These are phyloP conservation scores for Agelastica alni DNA, from an alignment of 2,888 invertebrate species.

Conservation along the genomic window DNA sequence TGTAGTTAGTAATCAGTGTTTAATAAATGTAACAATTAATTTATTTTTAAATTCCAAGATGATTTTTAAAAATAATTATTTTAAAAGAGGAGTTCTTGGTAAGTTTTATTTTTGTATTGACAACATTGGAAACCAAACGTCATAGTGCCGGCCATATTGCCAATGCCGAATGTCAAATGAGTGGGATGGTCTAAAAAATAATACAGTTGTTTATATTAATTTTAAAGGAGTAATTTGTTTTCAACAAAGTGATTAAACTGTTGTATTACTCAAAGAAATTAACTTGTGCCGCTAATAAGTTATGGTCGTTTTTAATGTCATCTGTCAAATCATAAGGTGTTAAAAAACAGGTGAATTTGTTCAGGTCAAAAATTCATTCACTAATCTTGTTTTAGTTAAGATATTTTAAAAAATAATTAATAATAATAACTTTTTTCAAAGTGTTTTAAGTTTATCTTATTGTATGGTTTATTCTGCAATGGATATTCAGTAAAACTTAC, in stretches of 20 bases:
- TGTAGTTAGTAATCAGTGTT: too few relatives aligned
- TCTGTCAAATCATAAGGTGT: constrained; percentile 46
- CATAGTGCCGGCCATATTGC: constrained; percentile 51
- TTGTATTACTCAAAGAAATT: constrained; percentile 20
- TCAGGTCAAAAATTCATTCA: constrained; percentile 12
- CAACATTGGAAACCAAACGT: too few relatives aligned
- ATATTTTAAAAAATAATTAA: not conserved
- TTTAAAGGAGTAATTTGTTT: constrained; percentile 4
- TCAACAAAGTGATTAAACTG: not conserved
- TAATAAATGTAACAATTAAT: too few relatives aligned
- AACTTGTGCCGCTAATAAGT: constrained; percentile 12
- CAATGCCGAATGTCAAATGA: constrained; percentile 46
- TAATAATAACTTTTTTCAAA: not conserved
- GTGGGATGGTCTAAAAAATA: constrained; percentile 47
- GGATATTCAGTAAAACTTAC: constrained; percentile 5
- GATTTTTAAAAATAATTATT: too few relatives aligned
- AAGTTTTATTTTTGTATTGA: too few relatives aligned
- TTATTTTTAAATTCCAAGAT: too few relatives aligned
- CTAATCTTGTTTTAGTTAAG: constrained; percentile 1
- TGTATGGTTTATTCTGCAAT: constrained; percentile 5
- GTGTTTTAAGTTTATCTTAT: not conserved
- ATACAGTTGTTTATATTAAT: constrained; percentile 38
- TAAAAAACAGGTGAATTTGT: constrained; percentile 47
- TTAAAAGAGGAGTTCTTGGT: too few relatives aligned
- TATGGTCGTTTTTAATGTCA: constrained; percentile 35